Base-by-base conservation (phyloP, 2,797 vertebrate genomes). In the Sardinella longiceps region DNA sequence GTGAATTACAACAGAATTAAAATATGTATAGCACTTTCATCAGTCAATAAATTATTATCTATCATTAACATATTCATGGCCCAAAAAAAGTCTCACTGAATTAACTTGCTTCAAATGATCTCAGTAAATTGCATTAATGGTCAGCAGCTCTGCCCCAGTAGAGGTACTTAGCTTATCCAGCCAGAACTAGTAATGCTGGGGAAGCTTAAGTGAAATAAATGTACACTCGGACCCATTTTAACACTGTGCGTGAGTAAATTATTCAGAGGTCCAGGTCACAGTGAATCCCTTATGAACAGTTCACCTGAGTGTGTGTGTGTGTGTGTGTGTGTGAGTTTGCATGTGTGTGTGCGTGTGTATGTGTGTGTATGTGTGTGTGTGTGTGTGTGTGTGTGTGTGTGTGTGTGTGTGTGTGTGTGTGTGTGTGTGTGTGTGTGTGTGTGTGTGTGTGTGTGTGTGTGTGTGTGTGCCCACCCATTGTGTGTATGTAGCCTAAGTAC, bases 141-240 rank as follows among this genome's bases (percentile, higher is more conserved):
- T n/a, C n/a, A n/a, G 9, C 6, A 18, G 33, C 70, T 43, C n/a
- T 43, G 70, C 37, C 70, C 23, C 33, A 23, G 18, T 23, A 23
- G n/a, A 77, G 37, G 37, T 37, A 39, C 70, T 77, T 77, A 43
- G 70, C 70, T 77, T 43, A 77, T 6, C 70, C 70, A 77, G 37
- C 70, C 37, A 77, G 43, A 43, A 39, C 70, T 23, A 77, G 66
- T 37, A 15, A 70, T 33, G 33, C 12, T 37, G 14, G 1, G 20
- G 66, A 70, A 12, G 66, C 12, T 12, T 37, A 70, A 70, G 66
- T 70, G 37, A 37, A 70, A 70, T 37, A 70, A 37, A 70, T 39
- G 66, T 70, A 70, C 66, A 66, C 33, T 30, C 66, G 15, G 18
- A 2, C 60, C 60, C 66, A 70, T 70, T 70, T 70, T 37, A 12